Evolutionary conservation across 2,888 invertebrate species (phyloP).

Genomic region (Anoplius nigerrimus): DNA sequence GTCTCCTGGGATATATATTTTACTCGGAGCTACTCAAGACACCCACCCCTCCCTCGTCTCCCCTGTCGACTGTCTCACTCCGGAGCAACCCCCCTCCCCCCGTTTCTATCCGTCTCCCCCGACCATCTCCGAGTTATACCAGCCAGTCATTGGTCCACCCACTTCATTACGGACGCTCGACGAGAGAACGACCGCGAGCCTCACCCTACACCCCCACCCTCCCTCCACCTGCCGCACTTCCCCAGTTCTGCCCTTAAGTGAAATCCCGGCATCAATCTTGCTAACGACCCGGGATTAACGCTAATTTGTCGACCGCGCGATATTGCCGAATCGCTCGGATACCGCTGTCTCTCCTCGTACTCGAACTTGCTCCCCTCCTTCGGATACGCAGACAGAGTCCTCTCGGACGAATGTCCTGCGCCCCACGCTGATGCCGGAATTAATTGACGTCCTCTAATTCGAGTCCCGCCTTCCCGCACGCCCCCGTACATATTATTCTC

Average conservation of each 20-base stretch:
- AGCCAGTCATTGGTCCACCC: conserved; percentile 62
- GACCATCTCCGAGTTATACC: conserved; percentile 2
- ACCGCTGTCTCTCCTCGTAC: conserved; percentile 49
- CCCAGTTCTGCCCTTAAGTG: conserved; percentile 61
- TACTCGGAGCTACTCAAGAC: not conserved
- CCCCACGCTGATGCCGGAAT: no score
- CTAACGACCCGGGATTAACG: conserved; percentile 72
- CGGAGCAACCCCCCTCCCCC: not conserved
- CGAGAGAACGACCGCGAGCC: conserved; percentile 20
- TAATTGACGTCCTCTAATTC: no score
- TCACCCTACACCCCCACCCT: conserved; percentile 26
- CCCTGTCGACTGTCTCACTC: not conserved
- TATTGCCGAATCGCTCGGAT: conserved; percentile 71
- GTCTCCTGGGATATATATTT: conserved; percentile 11
- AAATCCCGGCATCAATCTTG: conserved; percentile 72
- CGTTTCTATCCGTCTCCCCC: not conserved
- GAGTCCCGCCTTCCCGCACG: no score
- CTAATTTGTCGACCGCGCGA: conserved; percentile 71
- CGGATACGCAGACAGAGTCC: not conserved
- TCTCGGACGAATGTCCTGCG: no score
- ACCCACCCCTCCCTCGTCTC: not conserved
- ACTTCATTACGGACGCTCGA: conserved; percentile 68
- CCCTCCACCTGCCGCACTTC: conserved; percentile 33
- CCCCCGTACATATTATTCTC: no score
- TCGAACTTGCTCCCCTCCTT: not conserved